Evolutionary conservation across 2,888 invertebrate species (phyloP).

Genomic region (Noctua comes): DNA sequence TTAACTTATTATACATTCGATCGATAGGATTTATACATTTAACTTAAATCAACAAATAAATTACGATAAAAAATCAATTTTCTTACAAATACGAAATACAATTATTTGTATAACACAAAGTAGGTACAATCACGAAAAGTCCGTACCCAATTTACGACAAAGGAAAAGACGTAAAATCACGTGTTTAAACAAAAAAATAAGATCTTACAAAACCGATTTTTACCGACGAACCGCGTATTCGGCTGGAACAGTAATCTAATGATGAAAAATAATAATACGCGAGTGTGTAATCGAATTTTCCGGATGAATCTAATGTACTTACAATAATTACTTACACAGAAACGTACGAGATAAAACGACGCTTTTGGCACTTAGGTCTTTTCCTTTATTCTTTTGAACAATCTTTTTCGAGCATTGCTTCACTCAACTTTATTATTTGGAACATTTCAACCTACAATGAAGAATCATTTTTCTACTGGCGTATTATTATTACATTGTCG

Average conservation of each 20-base stretch:
- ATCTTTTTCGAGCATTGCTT: conserved; percentile 61
- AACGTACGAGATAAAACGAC: conserved; percentile 73
- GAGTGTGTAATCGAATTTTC: conserved; percentile 48
- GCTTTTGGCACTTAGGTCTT: conserved; percentile 87
- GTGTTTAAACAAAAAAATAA: conserved; percentile 9
- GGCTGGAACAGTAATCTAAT: conserved; percentile 44
- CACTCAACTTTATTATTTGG: conserved; percentile 52
- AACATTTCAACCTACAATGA: conserved; percentile 46
- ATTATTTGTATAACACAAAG: neutral
- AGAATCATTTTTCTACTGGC: conserved; percentile 23
- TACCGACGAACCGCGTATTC: conserved; percentile 28
- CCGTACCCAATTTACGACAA: neutral
- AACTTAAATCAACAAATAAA: conserved; percentile 6
- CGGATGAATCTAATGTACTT: conserved; percentile 67
- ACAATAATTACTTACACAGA: conserved; percentile 66
- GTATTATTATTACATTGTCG: conserved; percentile 31
- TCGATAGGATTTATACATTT: conserved; percentile 39
- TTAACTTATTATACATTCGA: conserved; percentile 42
- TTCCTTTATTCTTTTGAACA: conserved; percentile 61
- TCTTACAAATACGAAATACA: conserved; percentile 2
- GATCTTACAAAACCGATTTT: neutral
- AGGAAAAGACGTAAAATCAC: conserved; percentile 30
- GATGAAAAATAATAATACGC: conserved; percentile 30
- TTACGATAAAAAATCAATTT: conserved; percentile 3
- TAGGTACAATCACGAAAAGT: conserved; percentile 10